A percentile compares a stretch with the other conserved stretches of the same genome.
phyloP scores from a whole-genome alignment of 2,113 vertebrate genomes.

The Antigone vipio region DNA sequence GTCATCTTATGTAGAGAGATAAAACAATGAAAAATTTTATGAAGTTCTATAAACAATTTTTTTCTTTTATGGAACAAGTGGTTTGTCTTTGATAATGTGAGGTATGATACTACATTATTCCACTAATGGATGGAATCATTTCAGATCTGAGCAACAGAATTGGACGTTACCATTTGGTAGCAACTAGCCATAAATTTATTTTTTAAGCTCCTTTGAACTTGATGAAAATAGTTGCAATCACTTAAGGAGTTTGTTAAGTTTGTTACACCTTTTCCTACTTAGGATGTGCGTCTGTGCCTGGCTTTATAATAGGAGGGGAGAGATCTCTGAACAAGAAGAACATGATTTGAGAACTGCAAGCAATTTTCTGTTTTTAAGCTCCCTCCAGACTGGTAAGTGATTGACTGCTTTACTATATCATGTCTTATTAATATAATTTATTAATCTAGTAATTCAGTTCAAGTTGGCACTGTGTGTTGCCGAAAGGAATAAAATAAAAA shows the following conservation, averaged over 20 bases:
- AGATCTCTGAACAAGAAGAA: not conserved
- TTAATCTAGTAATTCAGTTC: slow-evolving; percentile 4
- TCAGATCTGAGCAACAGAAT: not conserved
- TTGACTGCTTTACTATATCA: not conserved
- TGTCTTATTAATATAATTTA: not conserved
- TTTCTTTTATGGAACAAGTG: not conserved
- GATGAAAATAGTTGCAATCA: not conserved
- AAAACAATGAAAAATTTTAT: not conserved
- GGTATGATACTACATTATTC: not conserved
- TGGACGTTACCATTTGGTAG: not conserved
- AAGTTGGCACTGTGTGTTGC: not conserved
- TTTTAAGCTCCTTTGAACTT: not conserved
- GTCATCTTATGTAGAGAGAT: not conserved
- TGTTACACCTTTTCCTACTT: not conserved
- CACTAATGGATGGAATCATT: not conserved
- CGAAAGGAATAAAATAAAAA: not conserved
- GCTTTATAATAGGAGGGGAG: not conserved
- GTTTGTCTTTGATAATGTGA: not conserved
- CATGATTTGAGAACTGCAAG: not conserved
- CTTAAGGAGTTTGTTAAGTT: not conserved
- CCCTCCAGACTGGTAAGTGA: not conserved
- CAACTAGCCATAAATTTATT: not conserved
- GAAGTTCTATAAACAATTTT: not conserved
- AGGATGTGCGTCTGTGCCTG: not conserved
- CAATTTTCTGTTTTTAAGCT: not conserved